Conservation (phyloP, 2,113 vertebrate genomes). For the Poicephalus gulielmi region DNA sequence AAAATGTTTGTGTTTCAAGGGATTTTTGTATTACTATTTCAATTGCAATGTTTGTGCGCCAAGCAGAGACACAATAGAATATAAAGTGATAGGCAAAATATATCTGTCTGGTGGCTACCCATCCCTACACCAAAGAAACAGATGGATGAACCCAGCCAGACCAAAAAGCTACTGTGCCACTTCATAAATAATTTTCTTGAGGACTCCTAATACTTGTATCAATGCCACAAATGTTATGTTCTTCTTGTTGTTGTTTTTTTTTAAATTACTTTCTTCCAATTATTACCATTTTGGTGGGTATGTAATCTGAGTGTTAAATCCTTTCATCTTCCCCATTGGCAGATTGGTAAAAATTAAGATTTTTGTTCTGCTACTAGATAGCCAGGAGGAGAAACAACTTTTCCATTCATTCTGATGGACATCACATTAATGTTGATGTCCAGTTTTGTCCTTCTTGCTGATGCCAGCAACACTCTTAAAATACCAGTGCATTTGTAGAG, state of each 20-base stretch:
- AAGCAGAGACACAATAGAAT: not conserved
- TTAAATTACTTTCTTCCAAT: not conserved
- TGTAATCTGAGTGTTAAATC: not conserved
- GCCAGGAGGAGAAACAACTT: not conserved
- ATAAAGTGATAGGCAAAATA: not conserved
- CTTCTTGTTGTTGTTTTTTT: not conserved
- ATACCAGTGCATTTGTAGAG: not conserved
- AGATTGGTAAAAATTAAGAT: not conserved
- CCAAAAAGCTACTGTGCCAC: not conserved
- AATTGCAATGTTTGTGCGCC: not conserved
- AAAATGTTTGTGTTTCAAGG: not conserved
- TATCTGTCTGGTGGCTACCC: not conserved
- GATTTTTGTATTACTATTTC: not conserved
- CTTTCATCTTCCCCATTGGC: not conserved
- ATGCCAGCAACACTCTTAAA: not conserved
- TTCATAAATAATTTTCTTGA: not conserved
- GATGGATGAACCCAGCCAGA: not conserved
- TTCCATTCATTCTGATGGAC: not conserved
- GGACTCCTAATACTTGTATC: not conserved
- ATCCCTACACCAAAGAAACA: accelerated
- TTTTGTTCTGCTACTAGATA: not conserved
- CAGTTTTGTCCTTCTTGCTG: not conserved
- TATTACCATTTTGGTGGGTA: not conserved
- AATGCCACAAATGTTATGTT: not conserved
- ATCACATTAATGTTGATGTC: accelerated